These are phyloP conservation scores for Odobenus rosmarus DNA, from an alignment of 2,113 vertebrate species.

Conservation along the genomic window DNA sequence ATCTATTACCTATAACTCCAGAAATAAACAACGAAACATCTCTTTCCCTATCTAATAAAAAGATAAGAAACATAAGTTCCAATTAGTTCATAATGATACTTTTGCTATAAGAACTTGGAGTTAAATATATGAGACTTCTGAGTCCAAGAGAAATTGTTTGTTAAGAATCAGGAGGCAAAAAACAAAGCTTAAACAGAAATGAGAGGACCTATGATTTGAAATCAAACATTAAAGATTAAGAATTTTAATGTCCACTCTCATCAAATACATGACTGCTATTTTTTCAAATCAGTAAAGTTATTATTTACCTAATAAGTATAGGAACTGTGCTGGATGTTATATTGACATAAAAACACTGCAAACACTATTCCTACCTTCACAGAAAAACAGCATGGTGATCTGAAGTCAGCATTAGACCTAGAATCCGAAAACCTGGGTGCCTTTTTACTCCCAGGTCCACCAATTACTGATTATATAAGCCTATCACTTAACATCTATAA, in stretches of 20 bases:
- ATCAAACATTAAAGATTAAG: not conserved
- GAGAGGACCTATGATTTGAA: not conserved
- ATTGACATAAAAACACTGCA: not conserved
- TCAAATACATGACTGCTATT: not conserved
- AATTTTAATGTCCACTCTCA: not conserved
- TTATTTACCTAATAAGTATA: not conserved
- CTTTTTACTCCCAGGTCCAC: not conserved
- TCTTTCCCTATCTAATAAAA: conserved; percentile 23
- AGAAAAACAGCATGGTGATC: not conserved
- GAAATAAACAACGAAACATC: conserved; percentile 14
- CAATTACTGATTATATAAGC: not conserved
- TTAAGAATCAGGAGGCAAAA: not conserved
- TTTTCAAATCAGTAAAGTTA: not conserved
- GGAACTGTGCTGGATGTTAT: not conserved
- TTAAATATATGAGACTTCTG: not conserved
- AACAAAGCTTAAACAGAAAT: conserved; percentile 38
- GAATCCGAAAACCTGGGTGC: not conserved
- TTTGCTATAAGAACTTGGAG: not conserved
- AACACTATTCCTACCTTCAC: not conserved
- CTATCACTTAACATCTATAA: not conserved
- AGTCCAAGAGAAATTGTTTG: conserved; percentile 9
- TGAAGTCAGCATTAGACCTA: not conserved
- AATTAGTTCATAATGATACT: conserved; percentile 16
- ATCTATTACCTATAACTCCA: not conserved
- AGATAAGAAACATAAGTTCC: not conserved